phyloP scores from a whole-genome alignment of 2,113 vertebrate species.

The Lepus europaeus region DNA sequence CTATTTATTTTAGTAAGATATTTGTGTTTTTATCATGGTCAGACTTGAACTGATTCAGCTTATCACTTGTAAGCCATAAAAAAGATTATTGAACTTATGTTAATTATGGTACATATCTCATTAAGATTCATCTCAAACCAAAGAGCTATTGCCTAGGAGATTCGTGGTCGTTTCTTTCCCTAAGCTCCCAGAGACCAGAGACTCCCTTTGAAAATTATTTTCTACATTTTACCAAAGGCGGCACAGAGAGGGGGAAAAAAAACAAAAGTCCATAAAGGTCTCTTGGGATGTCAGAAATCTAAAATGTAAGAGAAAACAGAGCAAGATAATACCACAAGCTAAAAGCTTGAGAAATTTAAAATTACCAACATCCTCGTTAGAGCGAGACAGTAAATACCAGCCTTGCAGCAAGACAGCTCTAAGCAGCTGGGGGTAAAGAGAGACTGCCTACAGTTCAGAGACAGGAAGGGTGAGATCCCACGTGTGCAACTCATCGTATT shows the following conservation, averaged over 20 bases:
- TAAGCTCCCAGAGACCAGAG: constrained; percentile 65
- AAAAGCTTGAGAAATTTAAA: constrained; percentile 80
- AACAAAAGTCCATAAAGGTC: neutral
- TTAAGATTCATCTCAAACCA: constrained; percentile 72
- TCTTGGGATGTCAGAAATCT: constrained; percentile 57
- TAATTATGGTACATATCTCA: constrained; percentile 77
- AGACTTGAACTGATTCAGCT: constrained; percentile 77
- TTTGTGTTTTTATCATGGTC: constrained; percentile 82
- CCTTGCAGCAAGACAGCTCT: constrained; percentile 27
- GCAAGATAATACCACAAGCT: constrained; percentile 67
- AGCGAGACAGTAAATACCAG: constrained; percentile 71
- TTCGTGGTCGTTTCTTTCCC: constrained; percentile 26
- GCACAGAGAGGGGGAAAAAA: neutral
- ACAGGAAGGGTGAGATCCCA: constrained; percentile 53
- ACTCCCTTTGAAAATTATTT: constrained; percentile 81
- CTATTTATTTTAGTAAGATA: constrained; percentile 83
- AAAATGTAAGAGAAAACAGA: constrained; percentile 73
- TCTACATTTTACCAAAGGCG: constrained; percentile 81
- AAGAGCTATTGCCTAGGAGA: constrained; percentile 54
- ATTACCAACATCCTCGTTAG: constrained; percentile 77
- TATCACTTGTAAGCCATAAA: constrained; percentile 83
- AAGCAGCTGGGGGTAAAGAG: neutral
- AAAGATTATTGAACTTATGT: constrained; percentile 81
- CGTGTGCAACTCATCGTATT: constrained; percentile 58
- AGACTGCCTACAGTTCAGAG: constrained; percentile 19